phyloP scores from a whole-genome alignment of 64 coral and sea anemone genomes.

The Porites lutea region DNA sequence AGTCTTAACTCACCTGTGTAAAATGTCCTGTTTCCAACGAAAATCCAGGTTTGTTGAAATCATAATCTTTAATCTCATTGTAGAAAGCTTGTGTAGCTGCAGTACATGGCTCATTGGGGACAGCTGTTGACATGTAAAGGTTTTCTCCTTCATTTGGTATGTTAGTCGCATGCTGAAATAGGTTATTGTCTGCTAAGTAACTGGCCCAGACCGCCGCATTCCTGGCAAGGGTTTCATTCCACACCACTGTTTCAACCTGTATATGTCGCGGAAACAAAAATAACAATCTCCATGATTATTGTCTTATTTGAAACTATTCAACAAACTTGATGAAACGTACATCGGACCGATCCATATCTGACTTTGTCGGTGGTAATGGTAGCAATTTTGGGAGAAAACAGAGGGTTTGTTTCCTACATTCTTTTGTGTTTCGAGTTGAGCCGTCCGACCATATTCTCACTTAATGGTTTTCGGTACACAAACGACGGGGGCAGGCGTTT shows the following conservation, averaged over 20 bases:
- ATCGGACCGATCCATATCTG: too few relatives aligned
- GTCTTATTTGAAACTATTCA: too few relatives aligned
- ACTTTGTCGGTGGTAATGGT: too few relatives aligned
- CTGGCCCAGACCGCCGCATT: conserved; percentile 59
- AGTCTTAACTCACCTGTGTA: conserved; percentile 46
- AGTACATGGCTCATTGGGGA: conserved; percentile 27
- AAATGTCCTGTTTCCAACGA: conserved; percentile 72
- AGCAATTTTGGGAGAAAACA: too few relatives aligned
- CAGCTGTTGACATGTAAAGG: conserved; percentile 31
- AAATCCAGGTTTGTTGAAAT: conserved; percentile 71
- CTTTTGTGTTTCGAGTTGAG: too few relatives aligned
- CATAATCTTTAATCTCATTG: conserved; percentile 65
- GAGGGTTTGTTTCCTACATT: too few relatives aligned
- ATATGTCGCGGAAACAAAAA: not conserved
- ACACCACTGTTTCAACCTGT: conserved; percentile 40
- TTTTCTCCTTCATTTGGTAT: conserved; percentile 54
- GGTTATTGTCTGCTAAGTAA: conserved; percentile 57
- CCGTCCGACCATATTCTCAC: too few relatives aligned
- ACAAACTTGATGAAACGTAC: too few relatives aligned
- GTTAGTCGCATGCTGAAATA: conserved; percentile 41
- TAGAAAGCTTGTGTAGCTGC: conserved; percentile 61
- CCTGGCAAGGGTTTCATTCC: conserved; percentile 43
- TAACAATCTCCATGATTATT: not conserved
- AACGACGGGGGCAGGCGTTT: too few relatives aligned
- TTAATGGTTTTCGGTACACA: too few relatives aligned